Base-by-base conservation (phyloP, 2,888 invertebrate genomes). In the Leucoma salicis region DNA sequence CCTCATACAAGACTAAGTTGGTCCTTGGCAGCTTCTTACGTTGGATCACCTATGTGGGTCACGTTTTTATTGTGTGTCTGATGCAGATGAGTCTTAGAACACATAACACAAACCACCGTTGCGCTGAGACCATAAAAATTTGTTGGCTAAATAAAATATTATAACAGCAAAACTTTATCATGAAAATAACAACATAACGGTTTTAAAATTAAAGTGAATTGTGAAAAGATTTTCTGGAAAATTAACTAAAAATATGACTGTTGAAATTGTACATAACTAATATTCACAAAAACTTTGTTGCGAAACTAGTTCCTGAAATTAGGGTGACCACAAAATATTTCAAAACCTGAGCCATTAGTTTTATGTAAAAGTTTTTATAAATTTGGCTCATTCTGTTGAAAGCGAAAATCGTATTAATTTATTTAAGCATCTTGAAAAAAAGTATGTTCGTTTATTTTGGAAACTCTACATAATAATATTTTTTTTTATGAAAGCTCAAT, bases 181-280 rank as follows among this genome's bases (percentile, higher is more conserved):
- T n/a, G n/a, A n/a, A n/a, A 21, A 21, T 8, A 21, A 10, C 11
- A 27, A 1, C 27, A 27, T 14, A 35, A 31, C 33, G n/a, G 10
- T 25, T 12, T 31, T 14, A 14, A 0, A 15, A 27, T 34, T 36
- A 43, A 46, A 47, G 29, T 36, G 43, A 61, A 46, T 57, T 34
- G 47, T 52, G 42, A 53, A 35, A 39, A 18, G 42, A 39, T 42
- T 43, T 39, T 31, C 36, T 15, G 40, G 31, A 36, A 31, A 35
- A 33, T n/a, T n/a, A 53, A 42, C 53, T 47, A 38, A 39, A 47
- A 45, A 46, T 34, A 41, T 44, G 35, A 35, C 33, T 35, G 39
- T 42, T 21, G 31, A 35, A 38, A 51, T 40, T 49, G 44, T 53
- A 33, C 42, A 46, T 39, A 48, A 53, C 54, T 53, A 57, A 62